Conservation (phyloP, 2,888 invertebrate species). For the Conops quadrifasciatus region DNA sequence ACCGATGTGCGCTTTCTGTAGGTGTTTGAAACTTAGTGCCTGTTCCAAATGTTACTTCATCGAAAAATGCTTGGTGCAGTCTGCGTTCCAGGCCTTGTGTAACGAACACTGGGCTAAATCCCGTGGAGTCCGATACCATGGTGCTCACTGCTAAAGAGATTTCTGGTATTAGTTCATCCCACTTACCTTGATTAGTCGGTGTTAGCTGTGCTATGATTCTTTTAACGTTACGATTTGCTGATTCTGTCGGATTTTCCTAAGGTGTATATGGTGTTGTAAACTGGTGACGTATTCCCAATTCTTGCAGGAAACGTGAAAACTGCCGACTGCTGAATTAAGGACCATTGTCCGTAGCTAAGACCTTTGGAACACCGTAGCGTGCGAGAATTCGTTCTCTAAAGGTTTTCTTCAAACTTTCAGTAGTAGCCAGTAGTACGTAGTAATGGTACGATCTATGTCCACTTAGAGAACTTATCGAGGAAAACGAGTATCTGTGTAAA, state of each 20-base stretch:
- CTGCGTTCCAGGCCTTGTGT: conserved; percentile 13
- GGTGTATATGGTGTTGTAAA: not conserved
- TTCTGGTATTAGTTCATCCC: no score
- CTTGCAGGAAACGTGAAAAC: no score
- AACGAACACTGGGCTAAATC: not conserved
- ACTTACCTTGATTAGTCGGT: not conserved
- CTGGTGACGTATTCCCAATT: no score
- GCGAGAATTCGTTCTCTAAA: no score
- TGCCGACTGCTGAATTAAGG: no score
- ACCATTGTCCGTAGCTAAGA: no score
- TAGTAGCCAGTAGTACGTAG: not conserved
- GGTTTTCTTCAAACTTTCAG: no score
- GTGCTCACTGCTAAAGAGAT: not conserved
- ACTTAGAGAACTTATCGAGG: no score
- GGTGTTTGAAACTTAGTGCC: not conserved
- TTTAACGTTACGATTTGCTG: not conserved
- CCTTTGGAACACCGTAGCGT: no score
- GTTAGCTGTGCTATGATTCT: conserved; percentile 3
- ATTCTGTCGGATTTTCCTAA: not conserved
- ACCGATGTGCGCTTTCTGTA: not conserved
- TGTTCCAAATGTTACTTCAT: not conserved
- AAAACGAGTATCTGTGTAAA: not conserved
- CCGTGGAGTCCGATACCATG: conserved; percentile 1
- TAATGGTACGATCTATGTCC: no score
- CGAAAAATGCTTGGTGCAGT: not conserved